Evolutionary conservation across 2,797 vertebrate species (phyloP), one percentile per base, ranked within the genome.

Genomic region (Urophycis tenuis): DNA sequence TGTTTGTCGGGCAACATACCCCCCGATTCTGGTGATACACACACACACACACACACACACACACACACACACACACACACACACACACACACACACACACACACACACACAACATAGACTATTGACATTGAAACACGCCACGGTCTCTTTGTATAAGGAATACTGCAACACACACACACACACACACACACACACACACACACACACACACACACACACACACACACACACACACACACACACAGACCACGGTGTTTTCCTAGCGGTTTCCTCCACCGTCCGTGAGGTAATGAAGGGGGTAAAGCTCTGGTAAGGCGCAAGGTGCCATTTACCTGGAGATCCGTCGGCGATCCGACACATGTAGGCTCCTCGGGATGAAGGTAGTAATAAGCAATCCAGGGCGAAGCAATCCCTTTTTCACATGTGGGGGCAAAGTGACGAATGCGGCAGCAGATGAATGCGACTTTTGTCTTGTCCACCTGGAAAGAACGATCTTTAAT

Each of bases 321-420:
- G 82, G 83, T 83, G 86, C 83, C 86, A 80, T 91, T 92, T 93
- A 93, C 92, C 91, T 93, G 91, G 32, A 83, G n/a, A 89, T 85
- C 87, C 39, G 39, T 41, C 89, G 74, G 88, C 88, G 87, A 89
- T 90, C 90, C 89, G 84, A 89, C 89, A 91, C 90, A 91, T 87
- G 89, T 89, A 87, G 64, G 77, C 81, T 29, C 81, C n/a, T n/a
- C 82, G 81, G 64, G 49, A 71, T 39, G 70, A 74, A 80, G 79
- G 36, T 49, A 85, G 85, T 88, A 89, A 91, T 90, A 9, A 9
- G 45, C 17, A 22, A 22, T 91, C 91, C 91, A 88, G 81, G 70
- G 17, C 39, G 41, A 60, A 10, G 53, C 53, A 25, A 60, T 60
- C 53, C 53, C 53, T 60, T 60, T 60, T 60, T 60, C 25, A 53